These are phyloP conservation scores for Tyto alba DNA, from an alignment of 2,113 vertebrate genomes.

Conservation along the genomic window DNA sequence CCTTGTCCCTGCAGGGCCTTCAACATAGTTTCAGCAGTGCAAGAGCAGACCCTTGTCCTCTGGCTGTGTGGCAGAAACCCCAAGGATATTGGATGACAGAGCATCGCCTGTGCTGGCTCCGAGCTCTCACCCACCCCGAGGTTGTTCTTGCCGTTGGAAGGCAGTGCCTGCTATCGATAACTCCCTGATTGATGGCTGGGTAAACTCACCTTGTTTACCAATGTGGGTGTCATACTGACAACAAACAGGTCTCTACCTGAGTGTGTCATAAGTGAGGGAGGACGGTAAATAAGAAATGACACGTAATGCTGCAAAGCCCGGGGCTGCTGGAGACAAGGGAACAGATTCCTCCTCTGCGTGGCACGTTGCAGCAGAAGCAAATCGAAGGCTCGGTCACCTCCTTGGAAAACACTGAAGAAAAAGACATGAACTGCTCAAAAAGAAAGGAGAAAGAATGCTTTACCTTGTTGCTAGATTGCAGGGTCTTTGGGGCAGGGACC, in stretches of 20 bases:
- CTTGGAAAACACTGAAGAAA: neutral
- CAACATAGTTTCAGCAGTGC: accelerated
- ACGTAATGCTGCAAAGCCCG: neutral
- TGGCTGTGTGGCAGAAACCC: neutral
- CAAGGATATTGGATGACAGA: neutral
- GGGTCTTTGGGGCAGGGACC: accelerated
- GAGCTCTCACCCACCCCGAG: neutral
- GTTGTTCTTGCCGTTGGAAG: neutral
- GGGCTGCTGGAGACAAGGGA: neutral
- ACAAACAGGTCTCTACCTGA: conserved; percentile 49
- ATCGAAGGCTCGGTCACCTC: neutral
- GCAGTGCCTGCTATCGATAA: neutral
- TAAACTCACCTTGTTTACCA: conserved; percentile 47
- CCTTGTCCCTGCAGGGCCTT: neutral
- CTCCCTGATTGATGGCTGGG: conserved; percentile 39
- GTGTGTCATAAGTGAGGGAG: conserved; percentile 36
- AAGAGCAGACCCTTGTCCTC: neutral
- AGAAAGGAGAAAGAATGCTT: neutral
- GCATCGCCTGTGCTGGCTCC: neutral
- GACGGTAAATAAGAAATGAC: conserved; percentile 39
- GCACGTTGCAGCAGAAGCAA: neutral
- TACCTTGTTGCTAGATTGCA: too few relatives aligned
- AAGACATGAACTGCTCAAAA: accelerated
- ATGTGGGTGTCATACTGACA: conserved; percentile 53
- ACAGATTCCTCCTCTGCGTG: neutral